Percentiles rank a stretch among this genome's conserved stretches.
These are phyloP conservation scores for Potamilus streckersoni DNA, from an alignment of 1,140 invertebrate genomes.

Conservation along the genomic window DNA sequence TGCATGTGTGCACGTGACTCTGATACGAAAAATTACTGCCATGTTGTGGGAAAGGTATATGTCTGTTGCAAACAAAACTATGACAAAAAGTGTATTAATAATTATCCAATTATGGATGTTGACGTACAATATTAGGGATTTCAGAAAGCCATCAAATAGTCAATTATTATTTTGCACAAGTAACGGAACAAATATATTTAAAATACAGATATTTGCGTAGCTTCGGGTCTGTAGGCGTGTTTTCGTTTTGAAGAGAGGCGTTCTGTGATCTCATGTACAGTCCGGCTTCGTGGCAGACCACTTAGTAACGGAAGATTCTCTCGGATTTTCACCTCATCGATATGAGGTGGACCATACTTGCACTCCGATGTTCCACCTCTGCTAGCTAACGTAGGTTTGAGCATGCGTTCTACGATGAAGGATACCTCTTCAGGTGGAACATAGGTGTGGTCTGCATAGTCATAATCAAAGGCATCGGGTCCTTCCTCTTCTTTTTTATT, in stretches of 20 bases:
- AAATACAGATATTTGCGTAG: conserved; percentile 16
- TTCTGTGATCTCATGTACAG: conserved; percentile 37
- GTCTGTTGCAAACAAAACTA: no score
- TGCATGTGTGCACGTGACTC: no score
- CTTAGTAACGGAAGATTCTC: conserved; percentile 41
- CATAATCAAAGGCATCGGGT: conserved; percentile 41
- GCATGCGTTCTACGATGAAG: conserved; percentile 34
- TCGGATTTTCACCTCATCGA: conserved; percentile 45
- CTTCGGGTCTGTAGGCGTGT: conserved; percentile 11
- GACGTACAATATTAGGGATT: no score
- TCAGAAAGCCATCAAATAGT: no score
- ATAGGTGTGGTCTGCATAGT: conserved; percentile 32
- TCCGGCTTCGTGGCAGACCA: conserved; percentile 35
- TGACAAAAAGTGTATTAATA: no score
- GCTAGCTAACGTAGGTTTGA: conserved; percentile 30
- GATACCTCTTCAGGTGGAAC: conserved; percentile 38
- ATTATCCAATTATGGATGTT: no score
- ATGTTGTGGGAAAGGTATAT: no score
- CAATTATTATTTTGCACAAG: no score
- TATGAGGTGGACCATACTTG: conserved; percentile 32
- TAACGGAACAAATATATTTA: neutral
- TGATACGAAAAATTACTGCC: no score
- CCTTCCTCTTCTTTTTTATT: conserved; percentile 33
- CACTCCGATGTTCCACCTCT: conserved; percentile 21
- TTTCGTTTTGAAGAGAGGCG: conserved; percentile 25